Evolutionary conservation across 1,140 invertebrate genomes (phyloP).

Genomic region (Globodera rostochiensis): DNA sequence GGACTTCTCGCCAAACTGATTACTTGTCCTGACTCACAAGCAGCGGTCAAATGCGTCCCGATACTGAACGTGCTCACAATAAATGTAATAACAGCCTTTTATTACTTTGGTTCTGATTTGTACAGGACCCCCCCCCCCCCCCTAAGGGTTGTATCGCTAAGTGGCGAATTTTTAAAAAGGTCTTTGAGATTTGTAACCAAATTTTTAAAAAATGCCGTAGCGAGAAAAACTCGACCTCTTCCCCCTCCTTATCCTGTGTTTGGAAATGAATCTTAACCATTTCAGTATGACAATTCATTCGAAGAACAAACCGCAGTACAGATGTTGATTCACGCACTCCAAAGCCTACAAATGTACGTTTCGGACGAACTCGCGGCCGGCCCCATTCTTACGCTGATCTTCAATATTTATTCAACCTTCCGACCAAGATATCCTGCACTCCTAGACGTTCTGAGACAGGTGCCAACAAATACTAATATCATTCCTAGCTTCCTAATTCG

Average conservation of each 20-base stretch:
- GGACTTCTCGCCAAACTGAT: conserved; percentile 40
- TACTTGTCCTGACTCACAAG: conserved; percentile 53
- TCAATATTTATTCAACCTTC: conserved; percentile 47
- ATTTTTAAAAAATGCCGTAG: no score
- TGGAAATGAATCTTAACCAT: conserved; percentile 5
- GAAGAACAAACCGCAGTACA: conserved; percentile 48
- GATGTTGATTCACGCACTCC: conserved; percentile 40
- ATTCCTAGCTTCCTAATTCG: neutral
- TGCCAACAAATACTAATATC: neutral
- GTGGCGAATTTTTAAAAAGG: no score
- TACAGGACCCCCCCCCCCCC: no score
- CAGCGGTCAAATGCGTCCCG: conserved; percentile 46
- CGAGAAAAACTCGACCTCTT: no score
- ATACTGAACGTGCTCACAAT: conserved; percentile 38
- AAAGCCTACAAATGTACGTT: conserved; percentile 52
- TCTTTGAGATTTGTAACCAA: no score
- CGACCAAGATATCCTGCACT: conserved; percentile 38
- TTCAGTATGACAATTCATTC: conserved; percentile 38
- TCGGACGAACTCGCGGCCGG: conserved; percentile 49
- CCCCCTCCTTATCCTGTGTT: no score
- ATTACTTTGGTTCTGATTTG: neutral
- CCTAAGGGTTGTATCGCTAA: no score
- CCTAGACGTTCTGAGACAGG: conserved; percentile 35
- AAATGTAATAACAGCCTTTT: conserved; percentile 22
- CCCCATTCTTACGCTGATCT: conserved; percentile 49